phyloP scores from a whole-genome alignment of 2,797 vertebrate species.

The Gobio occitaniae region DNA sequence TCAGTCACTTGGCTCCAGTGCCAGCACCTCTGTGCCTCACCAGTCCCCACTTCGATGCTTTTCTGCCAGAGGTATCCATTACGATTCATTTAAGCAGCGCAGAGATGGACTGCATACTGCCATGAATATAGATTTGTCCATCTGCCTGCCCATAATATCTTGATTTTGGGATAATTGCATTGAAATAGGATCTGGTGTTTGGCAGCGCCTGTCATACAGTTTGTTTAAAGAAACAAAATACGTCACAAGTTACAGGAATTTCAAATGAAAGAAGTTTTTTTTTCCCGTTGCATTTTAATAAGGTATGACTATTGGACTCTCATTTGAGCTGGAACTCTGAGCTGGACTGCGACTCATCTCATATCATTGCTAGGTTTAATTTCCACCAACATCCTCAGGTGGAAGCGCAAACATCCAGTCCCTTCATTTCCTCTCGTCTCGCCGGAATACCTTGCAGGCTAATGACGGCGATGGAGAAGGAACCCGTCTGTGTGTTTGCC shows the following conservation, averaged over 20 bases:
- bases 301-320: conserved; percentile 1
- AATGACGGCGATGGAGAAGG: conserved; percentile 3
- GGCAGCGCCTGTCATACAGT: not conserved
- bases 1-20: conserved; percentile 16
- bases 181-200: conserved; percentile 2
- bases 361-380: conserved; percentile 33
- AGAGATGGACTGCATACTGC: conserved; percentile 3
- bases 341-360: not conserved
- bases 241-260: not conserved
- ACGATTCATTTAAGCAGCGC: conserved; percentile 30
- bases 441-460: conserved; percentile 22
- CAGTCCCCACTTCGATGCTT: not conserved
- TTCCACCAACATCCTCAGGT: conserved; percentile 39
- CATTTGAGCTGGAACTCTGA: not conserved
- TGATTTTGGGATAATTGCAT: conserved; percentile 39
- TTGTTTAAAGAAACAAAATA: not conserved
- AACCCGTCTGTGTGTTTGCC: not conserved
- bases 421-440: conserved; percentile 27
- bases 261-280: not conserved
- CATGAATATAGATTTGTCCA: conserved; percentile 51
- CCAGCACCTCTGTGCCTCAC: conserved; percentile 14
- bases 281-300: not conserved
- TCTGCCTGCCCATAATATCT: conserved; percentile 35
- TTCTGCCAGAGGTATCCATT: conserved; percentile 45
- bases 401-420: conserved; percentile 20